Conservation (phyloP, 2,113 vertebrate species). For the Hipposideros armiger region DNA sequence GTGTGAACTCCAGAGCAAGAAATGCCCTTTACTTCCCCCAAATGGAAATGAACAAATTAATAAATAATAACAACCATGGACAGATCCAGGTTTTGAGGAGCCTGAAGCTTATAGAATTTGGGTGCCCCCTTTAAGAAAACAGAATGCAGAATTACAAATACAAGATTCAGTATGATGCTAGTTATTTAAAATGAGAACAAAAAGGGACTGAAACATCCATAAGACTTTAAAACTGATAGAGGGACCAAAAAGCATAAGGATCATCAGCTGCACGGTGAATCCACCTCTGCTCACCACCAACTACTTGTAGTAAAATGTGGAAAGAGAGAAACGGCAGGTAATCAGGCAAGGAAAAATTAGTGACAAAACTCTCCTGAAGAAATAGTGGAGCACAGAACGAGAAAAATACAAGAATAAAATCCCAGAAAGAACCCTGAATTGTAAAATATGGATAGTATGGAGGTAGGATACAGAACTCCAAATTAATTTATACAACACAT, state of each 20-base stretch:
- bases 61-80: conserved; percentile 5
- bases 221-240: background rate
- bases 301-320: conserved; percentile 28
- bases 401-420: conserved; percentile 41
- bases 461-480: background rate
- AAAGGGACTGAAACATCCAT: background rate
- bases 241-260: background rate
- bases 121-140: conserved; percentile 20
- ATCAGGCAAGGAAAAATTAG: conserved; percentile 15
- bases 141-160: conserved; percentile 29
- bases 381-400: conserved; percentile 6
- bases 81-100: conserved; percentile 29
- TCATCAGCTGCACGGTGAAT: background rate
- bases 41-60: conserved; percentile 44
- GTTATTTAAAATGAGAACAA: conserved; percentile 51
- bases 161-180: conserved; percentile 31
- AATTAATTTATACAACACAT: conserved; percentile 55
- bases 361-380: conserved; percentile 21
- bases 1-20: conserved; percentile 3
- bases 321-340: conserved; percentile 10
- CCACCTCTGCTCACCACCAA: conserved; percentile 29
- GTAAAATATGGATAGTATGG: conserved; percentile 32
- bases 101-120: conserved; percentile 22
- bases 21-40: background rate
- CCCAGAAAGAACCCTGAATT: conserved; percentile 54